Evolutionary conservation across 2,888 invertebrate species (phyloP), one percentile per base, ranked within the genome.

Genomic region (Tuberolachnus salignus): DNA sequence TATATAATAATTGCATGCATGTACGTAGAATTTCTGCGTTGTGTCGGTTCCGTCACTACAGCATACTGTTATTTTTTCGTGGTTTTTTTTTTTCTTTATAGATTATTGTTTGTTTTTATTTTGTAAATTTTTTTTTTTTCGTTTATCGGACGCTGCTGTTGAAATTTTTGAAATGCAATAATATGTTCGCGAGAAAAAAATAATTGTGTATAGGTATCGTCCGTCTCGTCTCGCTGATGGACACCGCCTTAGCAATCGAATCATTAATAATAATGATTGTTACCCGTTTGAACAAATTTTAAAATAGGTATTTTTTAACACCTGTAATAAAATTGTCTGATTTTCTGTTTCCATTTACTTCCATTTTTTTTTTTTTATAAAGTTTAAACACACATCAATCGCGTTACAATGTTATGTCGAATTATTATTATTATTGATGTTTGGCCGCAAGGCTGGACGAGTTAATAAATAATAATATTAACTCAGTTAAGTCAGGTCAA

Each of bases 11-110:
- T 74, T 64, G 74, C 53, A 66, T 9, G 64, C n/a, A 8, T n/a
- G n/a, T n/a, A n/a, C n/a, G n/a, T n/a, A n/a, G n/a, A n/a, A n/a
- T 66, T 74, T 74, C 74, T 64, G 74, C 21, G 44, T 64, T 23
- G 44, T 55, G 73, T 74, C 44, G 9, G 73, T 53, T 53, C 51
- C 53, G 49, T 34, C 64, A 16, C n/a, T 34, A 6, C 21, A 21
- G 6, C 34, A 46, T 8, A 14, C 21, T n/a, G n/a, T 51, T 34
- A 72, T 72, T 51, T 72, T 49, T 4, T 63, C 16, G 51, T 11
- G 21, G 11, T 53, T 53, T 1, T 55, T 66, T 19, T 51, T 61
- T 34, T 19, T 51, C 34, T 34, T 42, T 61, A 16, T 34, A 6
- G 3, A 34, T 59, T 57, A 1, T 44, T 1, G 10, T n/a, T 49